phyloP scores from a whole-genome alignment of 2,888 invertebrate species.

The Campopleginae sp. region DNA sequence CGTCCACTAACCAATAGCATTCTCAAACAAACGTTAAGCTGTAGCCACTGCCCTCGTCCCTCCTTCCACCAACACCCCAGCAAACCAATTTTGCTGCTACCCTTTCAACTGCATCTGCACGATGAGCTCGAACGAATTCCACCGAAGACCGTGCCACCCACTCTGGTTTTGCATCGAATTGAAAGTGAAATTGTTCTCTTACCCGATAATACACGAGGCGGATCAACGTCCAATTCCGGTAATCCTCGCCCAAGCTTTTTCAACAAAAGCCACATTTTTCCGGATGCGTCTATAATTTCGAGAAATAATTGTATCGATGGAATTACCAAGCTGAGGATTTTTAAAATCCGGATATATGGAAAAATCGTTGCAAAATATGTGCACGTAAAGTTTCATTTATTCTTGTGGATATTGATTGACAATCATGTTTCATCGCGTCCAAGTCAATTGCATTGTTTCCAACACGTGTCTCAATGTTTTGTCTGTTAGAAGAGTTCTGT shows the following conservation, averaged over 20 bases:
- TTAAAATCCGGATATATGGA: neutral
- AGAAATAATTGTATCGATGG: neutral
- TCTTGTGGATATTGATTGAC: neutral
- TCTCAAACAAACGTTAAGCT: constrained; percentile 39
- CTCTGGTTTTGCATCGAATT: constrained; percentile 8
- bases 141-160: neutral
- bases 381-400: neutral
- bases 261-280: neutral
- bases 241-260: constrained; percentile 21
- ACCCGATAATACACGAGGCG: constrained; percentile 6
- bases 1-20: constrained; percentile 31
- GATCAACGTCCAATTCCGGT: constrained; percentile 17
- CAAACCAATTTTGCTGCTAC: constrained; percentile 8
- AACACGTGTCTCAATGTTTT: neutral
- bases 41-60: neutral
- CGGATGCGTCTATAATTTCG: neutral
- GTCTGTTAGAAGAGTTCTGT: constrained; percentile 10
- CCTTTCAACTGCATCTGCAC: constrained; percentile 16
- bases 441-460: neutral
- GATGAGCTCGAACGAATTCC: constrained; percentile 34
- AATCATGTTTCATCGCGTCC: neutral
- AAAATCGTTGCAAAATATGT: neutral
- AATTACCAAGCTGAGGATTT: neutral
- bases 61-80: constrained; percentile 3
- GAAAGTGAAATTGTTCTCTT: constrained; percentile 31